Evolutionary conservation across 2,113 vertebrate species (phyloP).

Genomic region (Actenoides hombroni): DNA sequence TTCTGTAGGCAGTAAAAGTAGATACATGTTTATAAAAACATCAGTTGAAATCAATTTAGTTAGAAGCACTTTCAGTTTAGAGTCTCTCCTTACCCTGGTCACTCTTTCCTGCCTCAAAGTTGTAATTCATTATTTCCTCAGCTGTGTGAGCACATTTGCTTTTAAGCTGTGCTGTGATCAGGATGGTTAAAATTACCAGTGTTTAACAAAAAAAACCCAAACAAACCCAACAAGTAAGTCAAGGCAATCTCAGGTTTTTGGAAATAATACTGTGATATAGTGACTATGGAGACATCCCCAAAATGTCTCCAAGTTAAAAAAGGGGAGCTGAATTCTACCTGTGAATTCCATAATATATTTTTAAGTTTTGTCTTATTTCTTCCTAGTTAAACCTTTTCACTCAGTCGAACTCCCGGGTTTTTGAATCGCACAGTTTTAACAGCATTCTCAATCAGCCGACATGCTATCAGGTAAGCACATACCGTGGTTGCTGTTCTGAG

Average conservation of each 20-base stretch:
- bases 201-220: rapidly evolving
- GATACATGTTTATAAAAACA: not conserved
- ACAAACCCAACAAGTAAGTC: not conserved
- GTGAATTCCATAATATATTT: conserved; percentile 28
- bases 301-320: not conserved
- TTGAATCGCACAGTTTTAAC: conserved; percentile 88
- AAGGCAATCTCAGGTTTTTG: not conserved
- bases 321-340: not conserved
- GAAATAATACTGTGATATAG: not conserved
- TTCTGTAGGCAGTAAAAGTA: not conserved
- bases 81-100: not conserved
- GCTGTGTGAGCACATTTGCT: not conserved
- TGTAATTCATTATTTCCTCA: not conserved
- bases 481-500: not conserved
- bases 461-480: conserved; percentile 84
- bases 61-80: not conserved
- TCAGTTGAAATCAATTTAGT: not conserved
- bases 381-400: conserved; percentile 87
- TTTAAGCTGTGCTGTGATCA: not conserved
- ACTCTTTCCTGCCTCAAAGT: not conserved
- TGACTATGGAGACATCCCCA: not conserved
- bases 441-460: conserved; percentile 88
- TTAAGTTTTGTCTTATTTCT: conserved; percentile 67
- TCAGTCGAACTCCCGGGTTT: conserved; percentile 85
- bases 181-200: not conserved